These are phyloP conservation scores for Drosophila hawaiiensis DNA, from an alignment of 2,888 invertebrate genomes.

Conservation along the genomic window DNA sequence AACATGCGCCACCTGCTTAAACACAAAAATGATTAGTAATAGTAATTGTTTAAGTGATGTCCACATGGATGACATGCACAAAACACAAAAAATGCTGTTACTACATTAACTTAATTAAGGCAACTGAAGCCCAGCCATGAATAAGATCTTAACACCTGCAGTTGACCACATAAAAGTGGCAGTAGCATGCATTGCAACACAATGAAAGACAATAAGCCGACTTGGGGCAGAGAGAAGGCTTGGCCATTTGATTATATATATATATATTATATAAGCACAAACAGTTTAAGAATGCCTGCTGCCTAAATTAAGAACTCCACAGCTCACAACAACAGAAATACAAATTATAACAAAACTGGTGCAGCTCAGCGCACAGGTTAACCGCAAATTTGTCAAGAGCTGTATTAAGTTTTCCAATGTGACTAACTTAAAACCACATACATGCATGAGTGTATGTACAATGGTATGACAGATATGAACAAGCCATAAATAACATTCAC, in stretches of 20 bases:
- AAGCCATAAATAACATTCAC: constrained; percentile 6
- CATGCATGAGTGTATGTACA: neutral
- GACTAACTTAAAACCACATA: constrained; percentile 27
- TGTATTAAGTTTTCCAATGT: constrained; percentile 32
- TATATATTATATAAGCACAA: constrained; percentile 1
- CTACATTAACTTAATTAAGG: constrained; percentile 40
- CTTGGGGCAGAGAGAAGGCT: constrained; percentile 20
- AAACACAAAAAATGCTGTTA: constrained; percentile 10
- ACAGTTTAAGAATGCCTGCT: constrained; percentile 10
- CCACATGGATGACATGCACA: constrained; percentile 23
- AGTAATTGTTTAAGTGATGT: constrained; percentile 1
- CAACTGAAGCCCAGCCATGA: constrained; percentile 13
- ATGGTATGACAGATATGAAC: constrained; percentile 1
- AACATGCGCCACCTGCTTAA: constrained; percentile 18
- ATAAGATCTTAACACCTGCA: constrained; percentile 48
- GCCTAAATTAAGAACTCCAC: constrained; percentile 34
- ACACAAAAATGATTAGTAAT: constrained; percentile 1
- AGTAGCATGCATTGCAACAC: neutral
- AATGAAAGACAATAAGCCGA: constrained; percentile 11
- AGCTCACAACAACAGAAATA: constrained; percentile 1
- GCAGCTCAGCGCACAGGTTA: constrained; percentile 20
- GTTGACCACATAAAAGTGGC: constrained; percentile 35
- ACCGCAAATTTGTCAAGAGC: constrained; percentile 40
- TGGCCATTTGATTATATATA: constrained; percentile 5
- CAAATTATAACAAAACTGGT: constrained; percentile 46